Percentiles rank a stretch among this genome's conserved stretches.
phyloP scores from a whole-genome alignment of 2,888 invertebrate genomes.

The Julus scanicus region DNA sequence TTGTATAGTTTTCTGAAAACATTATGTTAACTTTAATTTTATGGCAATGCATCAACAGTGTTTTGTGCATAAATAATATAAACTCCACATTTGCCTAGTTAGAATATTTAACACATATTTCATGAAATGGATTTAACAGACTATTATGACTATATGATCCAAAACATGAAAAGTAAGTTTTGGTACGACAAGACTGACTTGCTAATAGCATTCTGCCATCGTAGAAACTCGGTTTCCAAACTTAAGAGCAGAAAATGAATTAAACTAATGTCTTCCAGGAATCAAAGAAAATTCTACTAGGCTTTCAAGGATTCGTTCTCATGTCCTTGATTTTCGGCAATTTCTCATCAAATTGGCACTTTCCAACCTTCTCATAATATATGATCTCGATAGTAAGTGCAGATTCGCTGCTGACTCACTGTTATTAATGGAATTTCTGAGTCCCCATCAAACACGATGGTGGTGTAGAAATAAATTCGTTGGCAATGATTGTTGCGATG shows the following conservation, averaged over 20 bases:
- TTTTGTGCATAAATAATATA: no score
- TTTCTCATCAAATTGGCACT: constrained; percentile 14
- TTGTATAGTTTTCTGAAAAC: no score
- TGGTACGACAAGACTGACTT: no score
- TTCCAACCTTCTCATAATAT: constrained; percentile 20
- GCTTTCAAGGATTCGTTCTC: neutral
- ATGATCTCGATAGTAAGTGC: constrained; percentile 17
- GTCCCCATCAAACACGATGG: constrained; percentile 19
- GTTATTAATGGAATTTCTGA: constrained; percentile 42
- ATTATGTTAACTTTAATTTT: no score
- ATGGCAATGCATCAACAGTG: no score
- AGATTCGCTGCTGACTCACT: constrained; percentile 30
- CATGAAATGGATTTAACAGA: no score
- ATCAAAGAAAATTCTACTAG: neutral
- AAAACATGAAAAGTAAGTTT: no score
- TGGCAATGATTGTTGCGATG: constrained; percentile 30
- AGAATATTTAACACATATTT: no score
- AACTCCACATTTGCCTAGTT: no score
- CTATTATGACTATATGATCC: no score
- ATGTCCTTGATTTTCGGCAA: neutral
- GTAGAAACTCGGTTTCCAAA: no score
- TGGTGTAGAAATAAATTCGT: neutral
- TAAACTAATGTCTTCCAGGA: neutral
- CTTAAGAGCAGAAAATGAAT: neutral
- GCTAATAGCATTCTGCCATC: no score